Percentiles rank a stretch among this genome's conserved stretches.
Evolutionary conservation across 2,113 vertebrate genomes (phyloP).

Genomic region (Trematomus loennbergii): DNA sequence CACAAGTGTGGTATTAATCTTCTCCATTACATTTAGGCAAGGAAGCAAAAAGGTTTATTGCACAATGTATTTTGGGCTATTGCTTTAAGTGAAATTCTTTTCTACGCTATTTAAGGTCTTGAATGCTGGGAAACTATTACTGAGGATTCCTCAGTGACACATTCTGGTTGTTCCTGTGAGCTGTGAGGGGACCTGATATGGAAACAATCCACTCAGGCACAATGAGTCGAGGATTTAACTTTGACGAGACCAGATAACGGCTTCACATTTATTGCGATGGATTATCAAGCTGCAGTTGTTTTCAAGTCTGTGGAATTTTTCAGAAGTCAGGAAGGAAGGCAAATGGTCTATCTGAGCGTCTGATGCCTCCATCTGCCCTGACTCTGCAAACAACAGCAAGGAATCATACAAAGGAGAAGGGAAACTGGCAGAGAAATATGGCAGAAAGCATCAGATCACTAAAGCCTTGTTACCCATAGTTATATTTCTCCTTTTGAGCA

Average conservation of each 20-base stretch:
- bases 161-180: constrained; percentile 4
- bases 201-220: constrained; percentile 33
- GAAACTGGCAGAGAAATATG: not conserved
- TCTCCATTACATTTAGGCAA: not conserved
- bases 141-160: constrained; percentile 11
- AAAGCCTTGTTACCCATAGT: not conserved
- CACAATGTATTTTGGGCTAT: not conserved
- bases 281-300: constrained; percentile 27
- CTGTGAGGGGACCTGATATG: constrained; percentile 30
- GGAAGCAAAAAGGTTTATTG: not conserved
- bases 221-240: constrained; percentile 27
- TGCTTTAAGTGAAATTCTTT: too few species aligned
- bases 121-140: not conserved
- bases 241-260: constrained; percentile 46
- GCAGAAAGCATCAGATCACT: not conserved
- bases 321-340: constrained; percentile 16
- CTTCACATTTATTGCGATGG: constrained; percentile 34
- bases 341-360: constrained; percentile 34
- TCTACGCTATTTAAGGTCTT: not conserved
- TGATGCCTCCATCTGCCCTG: constrained; percentile 35
- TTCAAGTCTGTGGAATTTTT: constrained; percentile 24
- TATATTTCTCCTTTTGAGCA: not conserved
- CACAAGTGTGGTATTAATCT: not conserved
- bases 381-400: constrained; percentile 26
- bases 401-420: constrained; percentile 23